phyloP scores from a whole-genome alignment of 2,797 vertebrate species.

The Lophotriccus pileatus region DNA sequence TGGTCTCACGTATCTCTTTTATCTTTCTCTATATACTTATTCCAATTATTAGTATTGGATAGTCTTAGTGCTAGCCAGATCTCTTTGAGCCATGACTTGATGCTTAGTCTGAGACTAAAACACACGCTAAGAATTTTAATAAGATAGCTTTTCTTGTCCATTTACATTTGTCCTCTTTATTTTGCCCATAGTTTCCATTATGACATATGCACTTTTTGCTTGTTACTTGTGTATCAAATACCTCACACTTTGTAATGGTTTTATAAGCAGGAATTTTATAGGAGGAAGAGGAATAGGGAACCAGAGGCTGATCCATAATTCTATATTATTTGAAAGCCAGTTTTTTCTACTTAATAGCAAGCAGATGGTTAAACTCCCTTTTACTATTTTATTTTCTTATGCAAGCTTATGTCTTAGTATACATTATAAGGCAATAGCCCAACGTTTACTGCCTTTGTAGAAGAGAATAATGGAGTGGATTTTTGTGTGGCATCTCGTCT shows the following conservation, averaged over 20 bases:
- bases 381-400: background rate
- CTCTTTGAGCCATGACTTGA: background rate
- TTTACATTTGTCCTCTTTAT: background rate
- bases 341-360: background rate
- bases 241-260: background rate
- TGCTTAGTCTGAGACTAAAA: background rate
- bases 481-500: background rate
- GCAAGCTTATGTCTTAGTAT: background rate
- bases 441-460: background rate
- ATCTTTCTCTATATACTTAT: background rate
- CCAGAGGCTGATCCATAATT: background rate
- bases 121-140: background rate
- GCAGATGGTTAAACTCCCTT: background rate
- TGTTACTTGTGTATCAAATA: background rate
- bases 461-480: background rate
- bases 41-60: background rate
- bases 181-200: background rate
- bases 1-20: background rate
- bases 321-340: background rate
- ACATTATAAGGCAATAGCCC: background rate
- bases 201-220: background rate
- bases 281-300: background rate
- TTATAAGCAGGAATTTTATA: background rate
- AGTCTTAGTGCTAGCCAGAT: background rate
- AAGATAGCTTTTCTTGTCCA: background rate